Base-by-base conservation (phyloP, 53 echinoderm and acorn worm genomes). In the Holothuria leucospilota region DNA sequence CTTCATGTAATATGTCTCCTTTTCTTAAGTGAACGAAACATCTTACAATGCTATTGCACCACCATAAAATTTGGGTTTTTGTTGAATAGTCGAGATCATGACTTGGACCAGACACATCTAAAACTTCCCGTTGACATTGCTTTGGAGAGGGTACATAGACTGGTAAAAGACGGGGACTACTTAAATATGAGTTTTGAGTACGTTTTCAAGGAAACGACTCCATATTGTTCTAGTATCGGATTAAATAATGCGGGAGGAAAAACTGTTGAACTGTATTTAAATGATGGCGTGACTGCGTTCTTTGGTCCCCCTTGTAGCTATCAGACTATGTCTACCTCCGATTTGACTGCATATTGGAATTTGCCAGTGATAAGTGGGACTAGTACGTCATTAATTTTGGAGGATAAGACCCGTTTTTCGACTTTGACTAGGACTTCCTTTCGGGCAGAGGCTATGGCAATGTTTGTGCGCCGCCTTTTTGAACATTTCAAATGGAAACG, bases 331-430 rank as follows among this genome's bases (percentile, higher is more conserved):
- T 60, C 30, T 2, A 81, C 90, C 0, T 80, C 84, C 8, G 93
- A 90, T 51, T 58, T 93, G 29, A 88, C 93, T 0, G 68, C 87
- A 18, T 85, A 39, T 62, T 93, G 93, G 90, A 90, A 93, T 61
- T 46, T 93, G 34, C 93, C 93, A 13, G 84, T 93, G 15, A 34
- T 93, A 4, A 78, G 90, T 2, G 88, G 87, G 1, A 71, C 85
- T 0, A 39, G 86, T 25, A 90, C 90, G 2, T 87, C 90, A 27
- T 59, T 40, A 10, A 68, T 87, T 41, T 56, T 93, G 29, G 80
- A 63, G 60, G 75, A 87, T 51, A 93, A 93, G 41, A 38, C 2
- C 11, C 84, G 73, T n/a, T 93, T 87, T 72, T 53, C 52, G 59
- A 93, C 93, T 0, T 81, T 93, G 13, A 93, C 93, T 4, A 81